Evolutionary conservation across 2,797 vertebrate species (phyloP), one percentile per base, ranked within the genome.

Genomic region (Phrynocephalus forsythii): DNA sequence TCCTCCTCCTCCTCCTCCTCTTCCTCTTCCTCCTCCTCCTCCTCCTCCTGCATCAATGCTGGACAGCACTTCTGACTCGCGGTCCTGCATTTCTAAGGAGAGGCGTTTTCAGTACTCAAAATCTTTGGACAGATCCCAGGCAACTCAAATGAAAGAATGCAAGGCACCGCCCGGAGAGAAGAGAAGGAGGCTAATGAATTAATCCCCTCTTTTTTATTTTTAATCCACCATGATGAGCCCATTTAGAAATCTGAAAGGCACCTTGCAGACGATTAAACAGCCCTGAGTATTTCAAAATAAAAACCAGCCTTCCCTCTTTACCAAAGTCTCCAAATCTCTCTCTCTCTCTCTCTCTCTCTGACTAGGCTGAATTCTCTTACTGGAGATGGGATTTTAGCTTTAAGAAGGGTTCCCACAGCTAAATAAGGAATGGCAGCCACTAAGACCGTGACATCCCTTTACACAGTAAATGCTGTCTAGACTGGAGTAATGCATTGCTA

Each of bases 51-150:
- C 38, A 38, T 18, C 18, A 22, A 28, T 33, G 60, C 63, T 77
- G 82, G 86, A 72, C 82, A 85, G 78, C 72, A 24, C n/a, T 22
- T 52, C 7, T 1, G 82, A 3, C 50, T n/a, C 0, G 0, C 11
- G 6, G 20, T 3, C 30, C 5, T 26, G 6, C 15, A 22, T 56
- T 30, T 68, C n/a, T 30, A n/a, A 63, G 38, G 38, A 20, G 20
- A 26, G 18, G n/a, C 48, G 33, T 56, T 85, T 90, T 87, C 89
- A 90, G 89, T 1, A 90, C 89, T 82, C 15, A 24, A 71, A n/a
- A 71, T 3, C 28, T 22, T 10, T 82, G 86, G 79, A 90, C 89
- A 90, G 86, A 87, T 84, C 82, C 71, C 71, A 60, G 22, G n/a
- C 0, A 28, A 75, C 8, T 20, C 30, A 52, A 20, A 15, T 48